phyloP scores from a whole-genome alignment of 2,797 vertebrate species.

The Trichosurus vulpecula region DNA sequence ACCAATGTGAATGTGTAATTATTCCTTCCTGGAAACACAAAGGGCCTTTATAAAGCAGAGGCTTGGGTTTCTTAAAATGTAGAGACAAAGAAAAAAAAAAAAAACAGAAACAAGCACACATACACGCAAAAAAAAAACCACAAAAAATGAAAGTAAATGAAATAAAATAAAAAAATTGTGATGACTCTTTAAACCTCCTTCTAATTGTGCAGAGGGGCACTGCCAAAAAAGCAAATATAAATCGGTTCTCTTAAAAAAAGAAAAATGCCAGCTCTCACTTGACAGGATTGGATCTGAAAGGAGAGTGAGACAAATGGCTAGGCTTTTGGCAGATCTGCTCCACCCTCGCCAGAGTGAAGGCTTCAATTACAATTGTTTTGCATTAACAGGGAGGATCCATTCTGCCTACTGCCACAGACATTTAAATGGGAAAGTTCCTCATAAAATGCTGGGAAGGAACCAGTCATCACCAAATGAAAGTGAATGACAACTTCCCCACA shows the following conservation, averaged over 20 bases:
- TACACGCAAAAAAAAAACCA: neutral
- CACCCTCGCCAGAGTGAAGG: conserved; percentile 2
- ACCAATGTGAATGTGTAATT: neutral
- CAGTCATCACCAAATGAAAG: conserved; percentile 48
- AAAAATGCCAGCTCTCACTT: neutral
- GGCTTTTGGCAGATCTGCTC: conserved; percentile 1
- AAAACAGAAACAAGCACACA: too few relatives aligned
- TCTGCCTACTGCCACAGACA: conserved; percentile 18
- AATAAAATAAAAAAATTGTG: neutral
- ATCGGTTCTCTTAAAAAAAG: neutral
- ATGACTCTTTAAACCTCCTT: neutral
- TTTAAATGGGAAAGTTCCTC: conserved; percentile 41
- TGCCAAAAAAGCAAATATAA: neutral
- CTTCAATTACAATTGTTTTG: conserved; percentile 12
- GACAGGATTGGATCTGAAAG: conserved; percentile 12
- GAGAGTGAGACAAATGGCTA: conserved; percentile 19
- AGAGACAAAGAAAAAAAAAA: neutral
- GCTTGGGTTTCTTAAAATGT: neutral
- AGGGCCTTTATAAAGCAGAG: neutral
- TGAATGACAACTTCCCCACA: neutral
- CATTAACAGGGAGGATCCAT: conserved; percentile 44
- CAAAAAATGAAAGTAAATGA: neutral
- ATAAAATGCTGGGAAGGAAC: neutral
- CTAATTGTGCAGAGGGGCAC: neutral
- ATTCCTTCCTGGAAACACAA: conserved; percentile 38